These are phyloP conservation scores for Clinocottus analis DNA, from an alignment of 2,113 vertebrate genomes.

Conservation along the genomic window DNA sequence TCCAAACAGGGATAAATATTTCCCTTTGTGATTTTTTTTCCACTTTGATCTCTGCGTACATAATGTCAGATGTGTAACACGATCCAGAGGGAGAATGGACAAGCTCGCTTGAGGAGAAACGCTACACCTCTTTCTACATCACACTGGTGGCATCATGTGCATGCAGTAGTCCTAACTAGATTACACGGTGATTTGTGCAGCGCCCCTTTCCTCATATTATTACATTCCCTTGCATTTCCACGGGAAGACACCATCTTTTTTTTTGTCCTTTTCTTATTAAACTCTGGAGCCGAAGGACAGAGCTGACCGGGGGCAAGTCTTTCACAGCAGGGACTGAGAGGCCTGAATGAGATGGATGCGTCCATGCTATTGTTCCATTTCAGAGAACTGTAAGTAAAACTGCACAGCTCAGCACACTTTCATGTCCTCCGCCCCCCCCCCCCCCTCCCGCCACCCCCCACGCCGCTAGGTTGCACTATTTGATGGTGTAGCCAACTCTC, in stretches of 20 bases:
- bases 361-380: slow-evolving; percentile 53
- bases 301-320: slow-evolving; percentile 4
- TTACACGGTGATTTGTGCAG: slow-evolving; percentile 53
- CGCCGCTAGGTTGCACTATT: slow-evolving; percentile 52
- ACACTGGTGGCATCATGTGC: slow-evolving; percentile 27
- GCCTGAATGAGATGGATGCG: slow-evolving; percentile 36
- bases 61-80: slow-evolving; percentile 17
- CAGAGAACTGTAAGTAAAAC: slow-evolving; percentile 59
- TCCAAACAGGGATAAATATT: slow-evolving; percentile 29
- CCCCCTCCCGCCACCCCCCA: not conserved
- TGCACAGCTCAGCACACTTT: slow-evolving; percentile 71
- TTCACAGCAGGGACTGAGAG: slow-evolving; percentile 10
- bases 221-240: slow-evolving; percentile 39
- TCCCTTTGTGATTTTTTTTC: slow-evolving; percentile 22
- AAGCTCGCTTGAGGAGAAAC: slow-evolving; percentile 4
- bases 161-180: slow-evolving; percentile 45
- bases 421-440: slow-evolving; percentile 13
- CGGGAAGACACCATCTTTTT: slow-evolving; percentile 7
- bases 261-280: slow-evolving; percentile 24
- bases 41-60: slow-evolving; percentile 32
- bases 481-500: slow-evolving; percentile 69
- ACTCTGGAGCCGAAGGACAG: slow-evolving; percentile 22
- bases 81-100: slow-evolving; percentile 19
- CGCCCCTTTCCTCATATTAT: slow-evolving; percentile 34
- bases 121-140: slow-evolving; percentile 1